These are phyloP conservation scores for Penaeus monodon DNA, from an alignment of 2,888 invertebrate genomes.

Conservation along the genomic window DNA sequence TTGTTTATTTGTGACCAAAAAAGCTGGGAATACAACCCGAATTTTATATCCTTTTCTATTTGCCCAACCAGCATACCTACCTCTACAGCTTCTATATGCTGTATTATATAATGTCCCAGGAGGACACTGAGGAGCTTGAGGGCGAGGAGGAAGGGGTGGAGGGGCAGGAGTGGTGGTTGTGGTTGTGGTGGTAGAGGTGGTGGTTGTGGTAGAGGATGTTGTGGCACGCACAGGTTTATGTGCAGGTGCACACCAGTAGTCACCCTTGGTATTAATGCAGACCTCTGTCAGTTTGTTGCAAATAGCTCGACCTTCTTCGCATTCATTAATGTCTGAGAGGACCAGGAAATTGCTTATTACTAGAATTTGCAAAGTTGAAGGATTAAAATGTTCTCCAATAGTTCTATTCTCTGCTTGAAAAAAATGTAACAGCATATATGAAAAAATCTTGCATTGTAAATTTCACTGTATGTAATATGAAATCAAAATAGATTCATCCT, in stretches of 20 bases:
- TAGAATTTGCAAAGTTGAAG: too few relatives aligned
- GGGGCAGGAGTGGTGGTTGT: constrained; percentile 46
- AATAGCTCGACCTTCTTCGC: constrained; percentile 76
- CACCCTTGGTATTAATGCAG: constrained; percentile 78
- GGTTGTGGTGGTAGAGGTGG: constrained; percentile 41
- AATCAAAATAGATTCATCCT: too few relatives aligned
- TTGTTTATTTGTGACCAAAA: not conserved
- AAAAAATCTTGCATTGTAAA: too few relatives aligned
- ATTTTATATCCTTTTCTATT: not conserved
- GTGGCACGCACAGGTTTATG: not conserved
- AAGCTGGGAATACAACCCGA: not conserved
- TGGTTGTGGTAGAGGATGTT: not conserved
- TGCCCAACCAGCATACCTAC: constrained; percentile 15
- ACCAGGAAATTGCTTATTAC: not conserved
- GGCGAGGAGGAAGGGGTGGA: constrained; percentile 39
- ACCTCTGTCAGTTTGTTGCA: constrained; percentile 78
- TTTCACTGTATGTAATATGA: too few relatives aligned
- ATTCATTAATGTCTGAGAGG: constrained; percentile 80
- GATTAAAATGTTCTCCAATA: too few relatives aligned
- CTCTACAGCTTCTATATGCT: constrained; percentile 26
- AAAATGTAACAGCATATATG: too few relatives aligned
- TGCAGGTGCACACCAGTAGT: constrained; percentile 68
- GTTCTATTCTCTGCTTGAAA: too few relatives aligned
- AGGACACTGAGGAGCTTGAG: constrained; percentile 37
- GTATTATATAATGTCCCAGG: constrained; percentile 32